Evolutionary conservation across 2,113 vertebrate species (phyloP), one percentile per base, ranked within the genome.

Genomic region (Orcinus orca): DNA sequence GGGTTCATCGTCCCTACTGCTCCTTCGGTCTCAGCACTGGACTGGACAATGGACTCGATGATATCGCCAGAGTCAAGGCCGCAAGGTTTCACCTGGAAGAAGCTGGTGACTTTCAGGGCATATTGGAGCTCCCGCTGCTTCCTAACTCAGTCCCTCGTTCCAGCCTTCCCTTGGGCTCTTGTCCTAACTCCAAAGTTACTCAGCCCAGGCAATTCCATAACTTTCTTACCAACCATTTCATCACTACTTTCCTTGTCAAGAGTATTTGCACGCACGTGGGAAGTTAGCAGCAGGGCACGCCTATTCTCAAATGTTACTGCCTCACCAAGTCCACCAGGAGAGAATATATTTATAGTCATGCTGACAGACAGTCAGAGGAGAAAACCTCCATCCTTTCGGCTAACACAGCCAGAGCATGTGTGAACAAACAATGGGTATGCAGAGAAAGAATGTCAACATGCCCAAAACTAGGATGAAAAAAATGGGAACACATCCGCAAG

Each of bases 401-500:
- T 6, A 3, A 20, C 2, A 1, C 5, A 41, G 33, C 26, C 14
- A 2, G 73, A 77, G 23, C 5, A 9, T 1, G 29, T 29, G 26
- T 8, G 50, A 68, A 44, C 18, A 50, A 41, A 53, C 60, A 20
- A 31, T 31, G 13, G 0, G 0, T 18, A 3, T 3, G 17, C 6
- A 4, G 31, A 18, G 36, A n/a, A 23, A 44, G 44, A 13, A 53
- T 0, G 0, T 5, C 18, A 20, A 3, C 12, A 1, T 0, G 1
- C 38, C 68, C 1, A 4, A 21, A 11, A 5, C 0, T 0, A 20
- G 53, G 41, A 14, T 8, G 60, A 36, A 33, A 13, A 31, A 26
- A 25, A 26, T 0, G 0, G 50, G 1, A 13, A 53, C 17, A 6
- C 15, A 25, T 5, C n/a, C 38, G 21, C 68, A 11, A 21, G 8